These are phyloP conservation scores for Melanophora roralis DNA, from an alignment of 2,888 invertebrate species.

Conservation along the genomic window DNA sequence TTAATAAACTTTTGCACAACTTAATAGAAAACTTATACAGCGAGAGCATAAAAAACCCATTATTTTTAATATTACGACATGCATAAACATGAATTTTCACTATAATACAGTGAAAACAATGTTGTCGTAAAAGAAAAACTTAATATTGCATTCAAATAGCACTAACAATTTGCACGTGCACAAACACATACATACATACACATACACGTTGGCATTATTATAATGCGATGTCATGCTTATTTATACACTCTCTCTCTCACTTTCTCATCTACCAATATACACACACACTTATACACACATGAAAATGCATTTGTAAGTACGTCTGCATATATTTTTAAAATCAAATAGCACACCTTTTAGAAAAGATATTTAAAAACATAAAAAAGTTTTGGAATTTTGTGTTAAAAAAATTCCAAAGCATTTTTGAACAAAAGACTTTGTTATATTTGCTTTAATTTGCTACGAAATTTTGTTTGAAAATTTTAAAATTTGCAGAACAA, in stretches of 20 bases:
- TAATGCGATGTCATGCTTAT: too few species aligned
- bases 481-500: too few species aligned
- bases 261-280: neutral
- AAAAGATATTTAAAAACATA: slow-evolving; percentile 3
- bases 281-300: neutral
- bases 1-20: slow-evolving; percentile 1
- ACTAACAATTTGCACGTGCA: neutral
- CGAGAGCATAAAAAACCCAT: slow-evolving; percentile 52
- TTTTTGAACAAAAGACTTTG: too few species aligned
- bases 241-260: neutral
- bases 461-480: too few species aligned
- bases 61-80: slow-evolving; percentile 58
- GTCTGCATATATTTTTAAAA: neutral
- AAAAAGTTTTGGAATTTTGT: neutral
- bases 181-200: neutral
- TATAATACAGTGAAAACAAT: slow-evolving; percentile 39
- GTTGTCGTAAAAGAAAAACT: slow-evolving; percentile 22
- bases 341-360: slow-evolving; percentile 2
- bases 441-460: too few species aligned
- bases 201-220: neutral
- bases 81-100: slow-evolving; percentile 58
- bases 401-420: too few species aligned
- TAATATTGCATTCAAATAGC: slow-evolving; percentile 28
- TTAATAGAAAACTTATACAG: slow-evolving; percentile 33
- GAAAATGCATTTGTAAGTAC: too few species aligned